Percentiles rank a stretch among this genome's conserved stretches.
Evolutionary conservation across 2,797 vertebrate species (phyloP).

Genomic region (Vipera ursinii): DNA sequence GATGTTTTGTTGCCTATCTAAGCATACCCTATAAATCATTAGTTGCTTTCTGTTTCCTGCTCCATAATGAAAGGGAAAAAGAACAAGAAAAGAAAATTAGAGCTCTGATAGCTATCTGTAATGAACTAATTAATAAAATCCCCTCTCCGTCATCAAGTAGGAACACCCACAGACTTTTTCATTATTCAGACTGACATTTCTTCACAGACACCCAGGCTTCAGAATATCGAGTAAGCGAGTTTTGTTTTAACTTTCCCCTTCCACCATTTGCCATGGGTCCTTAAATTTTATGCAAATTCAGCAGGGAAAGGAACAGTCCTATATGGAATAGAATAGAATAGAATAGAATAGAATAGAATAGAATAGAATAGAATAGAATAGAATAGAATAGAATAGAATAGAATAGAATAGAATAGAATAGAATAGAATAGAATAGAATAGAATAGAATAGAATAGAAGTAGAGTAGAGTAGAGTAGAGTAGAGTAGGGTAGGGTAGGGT

Average conservation of each 20-base stretch:
- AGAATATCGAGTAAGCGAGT: neutral
- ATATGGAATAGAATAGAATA: no score
- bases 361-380: no score
- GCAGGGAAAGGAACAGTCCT: neutral
- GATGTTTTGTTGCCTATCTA: slow-evolving; percentile 1
- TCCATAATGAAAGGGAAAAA: neutral
- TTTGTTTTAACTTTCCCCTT: neutral
- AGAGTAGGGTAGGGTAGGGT: no score
- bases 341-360: no score
- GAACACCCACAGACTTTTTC: neutral
- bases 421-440: no score
- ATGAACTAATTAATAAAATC: slow-evolving; percentile 23
- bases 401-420: no score
- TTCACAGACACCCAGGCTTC: neutral
- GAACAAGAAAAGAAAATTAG: neutral
- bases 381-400: no score
- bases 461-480: no score
- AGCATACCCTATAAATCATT: neutral
- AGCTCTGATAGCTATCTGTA: neutral
- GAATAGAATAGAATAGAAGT: no score
- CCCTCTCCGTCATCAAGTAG: neutral
- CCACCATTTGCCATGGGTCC: neutral
- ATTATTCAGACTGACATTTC: slow-evolving; percentile 14
- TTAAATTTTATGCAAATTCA: neutral
- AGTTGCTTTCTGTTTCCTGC: neutral